Conservation (phyloP, 2,113 vertebrate genomes). For the Pygoscelis adeliae region DNA sequence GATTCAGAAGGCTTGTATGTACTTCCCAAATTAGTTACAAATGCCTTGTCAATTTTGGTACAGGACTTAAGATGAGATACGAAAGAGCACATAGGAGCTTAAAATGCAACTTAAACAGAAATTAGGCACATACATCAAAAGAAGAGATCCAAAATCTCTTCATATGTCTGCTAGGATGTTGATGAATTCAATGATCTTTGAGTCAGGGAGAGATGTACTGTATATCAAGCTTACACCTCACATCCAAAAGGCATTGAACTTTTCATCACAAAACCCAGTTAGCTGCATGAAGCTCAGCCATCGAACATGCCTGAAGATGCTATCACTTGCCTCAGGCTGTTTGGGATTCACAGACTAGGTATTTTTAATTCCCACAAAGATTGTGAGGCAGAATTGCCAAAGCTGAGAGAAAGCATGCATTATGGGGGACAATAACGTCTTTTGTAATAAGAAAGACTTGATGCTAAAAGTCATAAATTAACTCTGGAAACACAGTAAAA, state of each 20-base stretch:
- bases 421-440: rapidly evolving
- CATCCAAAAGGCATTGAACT: neutral
- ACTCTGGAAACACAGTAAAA: neutral
- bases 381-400: neutral
- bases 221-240: neutral
- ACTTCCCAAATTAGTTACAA: neutral
- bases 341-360: neutral
- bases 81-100: neutral
- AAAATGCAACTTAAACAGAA: conserved; percentile 20
- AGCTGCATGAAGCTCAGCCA: neutral
- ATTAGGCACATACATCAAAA: neutral
- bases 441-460: neutral
- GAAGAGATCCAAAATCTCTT: neutral
- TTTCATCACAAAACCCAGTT: neutral
- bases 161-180: neutral
- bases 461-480: neutral
- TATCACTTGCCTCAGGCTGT: neutral
- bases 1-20: neutral
- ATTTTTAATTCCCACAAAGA: neutral
- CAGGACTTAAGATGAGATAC: neutral
- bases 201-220: neutral
- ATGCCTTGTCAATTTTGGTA: neutral
- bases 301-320: neutral
- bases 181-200: neutral
- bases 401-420: neutral